Conservation (phyloP, 2,113 vertebrate genomes). For the Calypte anna region DNA sequence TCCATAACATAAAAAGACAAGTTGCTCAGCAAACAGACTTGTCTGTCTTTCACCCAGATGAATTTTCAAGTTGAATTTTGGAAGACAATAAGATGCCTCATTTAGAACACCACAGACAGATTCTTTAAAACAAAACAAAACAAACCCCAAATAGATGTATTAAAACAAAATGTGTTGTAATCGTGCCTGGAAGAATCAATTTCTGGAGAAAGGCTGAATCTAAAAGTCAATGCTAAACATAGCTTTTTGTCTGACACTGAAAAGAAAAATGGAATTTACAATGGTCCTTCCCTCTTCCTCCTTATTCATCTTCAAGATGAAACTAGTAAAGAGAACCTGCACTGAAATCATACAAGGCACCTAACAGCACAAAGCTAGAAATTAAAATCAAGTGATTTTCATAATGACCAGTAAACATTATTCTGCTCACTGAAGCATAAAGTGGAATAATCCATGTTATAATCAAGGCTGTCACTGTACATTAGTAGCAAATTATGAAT, state of each 20-base stretch:
- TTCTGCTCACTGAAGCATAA: conserved; percentile 6
- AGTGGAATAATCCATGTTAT: conserved; percentile 33
- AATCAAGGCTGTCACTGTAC: conserved; percentile 43
- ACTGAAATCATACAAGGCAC: not conserved
- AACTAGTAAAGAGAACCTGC: not conserved
- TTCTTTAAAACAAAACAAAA: not conserved
- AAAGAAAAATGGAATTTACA: not conserved
- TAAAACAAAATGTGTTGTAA: not conserved
- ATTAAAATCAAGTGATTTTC: conserved; percentile 21
- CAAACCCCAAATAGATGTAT: not conserved
- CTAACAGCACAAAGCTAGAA: not conserved
- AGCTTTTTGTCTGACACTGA: not conserved
- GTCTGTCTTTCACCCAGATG: not conserved
- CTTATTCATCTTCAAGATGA: not conserved
- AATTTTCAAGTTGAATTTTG: not conserved
- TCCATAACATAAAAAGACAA: not conserved
- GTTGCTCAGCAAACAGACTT: not conserved
- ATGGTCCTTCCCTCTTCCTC: not conserved
- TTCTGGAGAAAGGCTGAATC: not conserved
- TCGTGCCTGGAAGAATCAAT: not conserved
- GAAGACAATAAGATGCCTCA: not conserved
- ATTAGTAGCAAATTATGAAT: conserved; percentile 27
- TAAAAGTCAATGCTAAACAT: conserved; percentile 5
- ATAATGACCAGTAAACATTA: conserved; percentile 47
- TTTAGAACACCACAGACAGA: not conserved